These are phyloP conservation scores for Cercopithecus petaurista DNA, from an alignment of 2,797 vertebrate genomes.

Conservation along the genomic window DNA sequence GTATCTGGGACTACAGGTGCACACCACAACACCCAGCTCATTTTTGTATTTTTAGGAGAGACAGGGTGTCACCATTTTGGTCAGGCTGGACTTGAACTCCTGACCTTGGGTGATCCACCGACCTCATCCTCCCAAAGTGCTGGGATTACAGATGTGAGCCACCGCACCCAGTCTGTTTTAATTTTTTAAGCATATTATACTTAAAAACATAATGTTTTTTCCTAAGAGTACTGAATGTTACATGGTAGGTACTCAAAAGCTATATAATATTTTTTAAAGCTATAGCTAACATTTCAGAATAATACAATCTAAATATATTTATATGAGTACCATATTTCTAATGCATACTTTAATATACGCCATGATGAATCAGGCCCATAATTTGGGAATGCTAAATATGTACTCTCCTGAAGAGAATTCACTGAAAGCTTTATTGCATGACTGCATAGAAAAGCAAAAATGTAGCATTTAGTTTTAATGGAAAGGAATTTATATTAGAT, in stretches of 20 bases:
- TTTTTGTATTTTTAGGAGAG: not conserved
- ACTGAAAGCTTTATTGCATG: slow-evolving; percentile 53
- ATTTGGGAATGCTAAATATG: slow-evolving; percentile 55
- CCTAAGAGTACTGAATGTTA: not conserved
- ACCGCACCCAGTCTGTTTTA: not conserved
- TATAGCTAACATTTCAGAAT: not conserved
- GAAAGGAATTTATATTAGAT: slow-evolving; percentile 64
- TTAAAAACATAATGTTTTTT: not conserved
- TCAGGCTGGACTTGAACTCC: not conserved
- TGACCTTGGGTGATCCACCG: not conserved
- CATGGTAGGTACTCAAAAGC: not conserved
- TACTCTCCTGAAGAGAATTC: slow-evolving; percentile 50
- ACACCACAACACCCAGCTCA: not conserved
- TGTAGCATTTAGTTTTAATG: slow-evolving; percentile 75
- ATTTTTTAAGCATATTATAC: not conserved
- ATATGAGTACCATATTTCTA: not conserved
- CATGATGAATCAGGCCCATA: not conserved
- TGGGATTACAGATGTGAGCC: not conserved
- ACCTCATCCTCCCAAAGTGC: not conserved
- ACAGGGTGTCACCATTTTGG: not conserved
- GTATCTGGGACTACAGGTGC: not conserved
- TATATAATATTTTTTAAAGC: not conserved
- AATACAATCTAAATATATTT: not conserved
- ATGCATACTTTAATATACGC: not conserved
- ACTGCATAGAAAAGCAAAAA: slow-evolving; percentile 30